Evolutionary conservation across 2,888 invertebrate genomes (phyloP).

Genomic region (Meiosimyza platycephala): DNA sequence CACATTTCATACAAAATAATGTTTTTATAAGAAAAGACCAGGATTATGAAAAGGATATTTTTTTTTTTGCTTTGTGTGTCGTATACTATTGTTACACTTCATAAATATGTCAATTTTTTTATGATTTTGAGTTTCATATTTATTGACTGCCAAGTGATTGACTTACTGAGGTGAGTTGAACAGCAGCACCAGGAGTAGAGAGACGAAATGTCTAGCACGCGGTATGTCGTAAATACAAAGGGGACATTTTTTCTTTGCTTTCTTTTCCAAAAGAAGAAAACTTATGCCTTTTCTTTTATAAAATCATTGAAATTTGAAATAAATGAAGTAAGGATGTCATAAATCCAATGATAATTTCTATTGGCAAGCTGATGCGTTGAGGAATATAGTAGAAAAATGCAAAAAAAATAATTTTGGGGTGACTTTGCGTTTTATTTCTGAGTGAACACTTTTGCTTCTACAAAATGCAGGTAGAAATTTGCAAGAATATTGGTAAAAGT

Average conservation of each 20-base stretch:
- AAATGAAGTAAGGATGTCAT: slow-evolving; percentile 16
- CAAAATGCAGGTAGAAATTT: too few species aligned
- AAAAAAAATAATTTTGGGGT: background rate
- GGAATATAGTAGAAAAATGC: too few species aligned
- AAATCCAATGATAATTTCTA: slow-evolving; percentile 22
- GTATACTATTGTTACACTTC: slow-evolving; percentile 54
- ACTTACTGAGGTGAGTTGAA: slow-evolving; percentile 19
- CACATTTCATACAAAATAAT: background rate
- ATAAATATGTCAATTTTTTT: slow-evolving; percentile 60
- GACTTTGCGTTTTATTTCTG: background rate
- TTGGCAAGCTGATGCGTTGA: background rate
- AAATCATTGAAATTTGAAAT: slow-evolving; percentile 3
- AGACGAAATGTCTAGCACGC: background rate
- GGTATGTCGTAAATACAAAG: background rate
- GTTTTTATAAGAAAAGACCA: too few species aligned
- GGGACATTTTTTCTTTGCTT: background rate
- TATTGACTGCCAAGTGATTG: slow-evolving; percentile 39
- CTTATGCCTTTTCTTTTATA: background rate
- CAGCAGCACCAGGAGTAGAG: background rate
- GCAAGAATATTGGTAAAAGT: too few species aligned
- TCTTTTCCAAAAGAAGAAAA: background rate
- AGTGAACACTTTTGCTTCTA: too few species aligned
- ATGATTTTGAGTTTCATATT: slow-evolving; percentile 38
- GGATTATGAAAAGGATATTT: background rate
- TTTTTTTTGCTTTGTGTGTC: slow-evolving; percentile 1